Percentiles rank a stretch among this genome's conserved stretches.
These are phyloP conservation scores for Cairina moschata DNA, from an alignment of 2,113 vertebrate genomes.

Conservation along the genomic window DNA sequence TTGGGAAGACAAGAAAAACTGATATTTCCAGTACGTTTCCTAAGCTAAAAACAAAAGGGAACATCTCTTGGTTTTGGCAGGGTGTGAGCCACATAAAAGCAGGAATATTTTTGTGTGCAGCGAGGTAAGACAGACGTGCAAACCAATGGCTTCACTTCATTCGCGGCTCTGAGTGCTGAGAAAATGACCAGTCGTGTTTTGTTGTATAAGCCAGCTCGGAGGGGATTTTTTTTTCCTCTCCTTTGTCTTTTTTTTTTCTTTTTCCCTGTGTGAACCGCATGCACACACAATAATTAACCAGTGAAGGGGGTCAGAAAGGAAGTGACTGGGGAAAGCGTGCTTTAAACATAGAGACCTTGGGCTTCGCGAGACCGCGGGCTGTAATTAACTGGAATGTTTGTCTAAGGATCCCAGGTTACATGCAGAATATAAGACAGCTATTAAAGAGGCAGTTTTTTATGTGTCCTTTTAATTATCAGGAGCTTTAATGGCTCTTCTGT, in stretches of 20 bases:
- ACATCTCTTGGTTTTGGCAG: not conserved
- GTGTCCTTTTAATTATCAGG: constrained; percentile 27
- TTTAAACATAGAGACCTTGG: not conserved
- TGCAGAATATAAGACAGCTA: not conserved
- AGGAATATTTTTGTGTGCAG: not conserved
- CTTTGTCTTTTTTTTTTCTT: not conserved
- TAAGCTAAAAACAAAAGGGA: not conserved
- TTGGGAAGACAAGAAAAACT: not conserved
- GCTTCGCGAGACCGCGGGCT: constrained; percentile 7
- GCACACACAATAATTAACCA: constrained; percentile 46
- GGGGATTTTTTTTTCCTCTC: not conserved
- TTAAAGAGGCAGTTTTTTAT: constrained; percentile 14
- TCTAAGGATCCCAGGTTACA: not conserved
- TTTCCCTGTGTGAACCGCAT: not conserved
- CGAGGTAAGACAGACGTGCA: not conserved
- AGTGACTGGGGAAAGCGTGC: constrained; percentile 20
- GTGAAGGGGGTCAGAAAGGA: constrained; percentile 45
- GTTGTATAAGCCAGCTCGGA: not conserved
- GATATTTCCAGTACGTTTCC: not conserved
- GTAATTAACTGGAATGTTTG: constrained; percentile 47
- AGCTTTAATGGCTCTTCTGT: not conserved
- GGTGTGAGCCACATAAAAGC: not conserved
- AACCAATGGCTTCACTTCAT: constrained; percentile 18
- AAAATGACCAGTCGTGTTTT: constrained; percentile 39
- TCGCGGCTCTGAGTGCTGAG: not conserved